Base-by-base conservation (phyloP, 2,113 vertebrate species). In the Probosciger aterrimus region DNA sequence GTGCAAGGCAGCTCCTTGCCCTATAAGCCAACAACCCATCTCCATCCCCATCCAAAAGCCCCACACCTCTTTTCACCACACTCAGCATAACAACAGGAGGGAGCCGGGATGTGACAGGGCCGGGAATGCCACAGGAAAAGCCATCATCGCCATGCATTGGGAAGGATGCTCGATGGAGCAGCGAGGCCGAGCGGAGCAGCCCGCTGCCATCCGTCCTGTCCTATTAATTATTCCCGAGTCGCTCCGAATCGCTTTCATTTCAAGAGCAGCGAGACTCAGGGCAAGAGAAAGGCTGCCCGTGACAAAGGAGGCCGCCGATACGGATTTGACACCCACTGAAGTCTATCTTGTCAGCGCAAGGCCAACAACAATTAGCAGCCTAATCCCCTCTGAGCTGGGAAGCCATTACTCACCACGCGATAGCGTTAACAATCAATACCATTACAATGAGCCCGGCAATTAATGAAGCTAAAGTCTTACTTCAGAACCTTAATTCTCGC, bases 341-440 rank as follows among this genome's bases (percentile, higher is more conserved):
- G 98, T 96, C 94, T 98, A 98, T 98, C 98, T 98, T 98, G 98
- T 98, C 98, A 98, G 97, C 96, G 97, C 98, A 96, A 97, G 97
- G 97, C 97, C 97, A 98, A 96, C 96, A 98, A 98, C 98, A 99
- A 99, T 99, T 99, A 99, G 98, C 97, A 97, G 98, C 98, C 97
- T 98, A 98, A 98, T 98, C 98, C 98, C 97, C 95, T 88, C 43
- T 81, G 94, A 97, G 96, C 96, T 69, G 30, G 97, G 98, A 97
- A 98, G 98, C 98, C 97, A 98, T 98, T 97, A 97, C 98, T 98
- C 97, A 98, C 97, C 96, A 96, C 87, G 96, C 92, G 76, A 96
- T 98, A 98, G 97, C 98, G 95, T 97, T 97, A 95, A 96, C 97
- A 98, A 99, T 99, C 98, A 98, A 99, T 99, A 98, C 97, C 98